phyloP scores from a whole-genome alignment of 1,140 invertebrate species.

The Hormaphis cornu region DNA sequence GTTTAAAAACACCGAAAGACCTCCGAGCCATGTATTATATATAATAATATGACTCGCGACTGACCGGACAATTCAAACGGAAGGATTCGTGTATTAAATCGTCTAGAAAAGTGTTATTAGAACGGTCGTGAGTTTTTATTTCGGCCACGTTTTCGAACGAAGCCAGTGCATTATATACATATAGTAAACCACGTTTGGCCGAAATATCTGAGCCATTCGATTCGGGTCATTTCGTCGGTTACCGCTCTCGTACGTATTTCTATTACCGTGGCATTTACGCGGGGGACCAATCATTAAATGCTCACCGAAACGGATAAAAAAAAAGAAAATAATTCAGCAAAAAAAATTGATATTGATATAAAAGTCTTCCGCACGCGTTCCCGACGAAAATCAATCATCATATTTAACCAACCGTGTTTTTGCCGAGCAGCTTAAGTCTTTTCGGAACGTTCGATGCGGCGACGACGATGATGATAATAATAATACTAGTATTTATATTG shows the following conservation, averaged over 20 bases:
- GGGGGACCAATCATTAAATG: not conserved
- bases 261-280: not conserved
- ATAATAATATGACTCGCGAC: no score
- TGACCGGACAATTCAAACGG: no score
- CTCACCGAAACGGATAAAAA: not conserved
- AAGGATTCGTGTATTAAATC: slow-evolving; percentile 24
- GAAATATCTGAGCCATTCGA: slow-evolving; percentile 9
- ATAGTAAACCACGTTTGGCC: no score
- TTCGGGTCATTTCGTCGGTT: slow-evolving; percentile 3
- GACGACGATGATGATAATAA: no score
- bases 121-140: slow-evolving; percentile 21
- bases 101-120: slow-evolving; percentile 16
- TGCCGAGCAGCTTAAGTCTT: not conserved
- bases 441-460: not conserved
- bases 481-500: not conserved
- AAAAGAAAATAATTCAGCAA: no score
- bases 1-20: no score
- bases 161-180: no score
- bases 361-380: not conserved
- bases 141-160: not conserved
- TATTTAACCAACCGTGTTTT: slow-evolving; percentile 5
- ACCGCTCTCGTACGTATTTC: not conserved
- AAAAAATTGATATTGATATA: no score
- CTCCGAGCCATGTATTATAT: no score
- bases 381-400: slow-evolving; percentile 10